phyloP scores from a whole-genome alignment of 2,888 invertebrate genomes.

The Homarus gammarus region DNA sequence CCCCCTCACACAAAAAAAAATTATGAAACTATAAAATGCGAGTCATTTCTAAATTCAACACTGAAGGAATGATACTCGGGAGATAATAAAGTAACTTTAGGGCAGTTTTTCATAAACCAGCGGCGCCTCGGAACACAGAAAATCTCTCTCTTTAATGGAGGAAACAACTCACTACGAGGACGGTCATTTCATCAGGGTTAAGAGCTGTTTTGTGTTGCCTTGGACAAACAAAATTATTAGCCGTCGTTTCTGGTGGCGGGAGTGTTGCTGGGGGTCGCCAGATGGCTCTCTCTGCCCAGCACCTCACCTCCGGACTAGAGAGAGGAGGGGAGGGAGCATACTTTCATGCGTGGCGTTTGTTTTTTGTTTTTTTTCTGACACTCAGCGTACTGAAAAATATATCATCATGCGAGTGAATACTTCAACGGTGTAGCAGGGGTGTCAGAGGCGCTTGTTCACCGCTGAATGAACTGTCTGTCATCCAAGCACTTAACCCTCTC shows the following conservation, averaged over 20 bases:
- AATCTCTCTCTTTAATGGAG: slow-evolving; percentile 39
- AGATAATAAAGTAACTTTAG: neutral
- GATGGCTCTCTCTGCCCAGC: slow-evolving; percentile 15
- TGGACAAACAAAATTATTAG: slow-evolving; percentile 45
- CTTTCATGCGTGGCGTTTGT: slow-evolving; percentile 19
- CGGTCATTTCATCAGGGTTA: slow-evolving; percentile 37
- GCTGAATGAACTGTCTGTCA: no score
- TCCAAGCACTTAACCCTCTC: no score
- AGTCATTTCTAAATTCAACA: no score
- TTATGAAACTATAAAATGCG: no score
- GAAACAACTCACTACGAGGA: neutral
- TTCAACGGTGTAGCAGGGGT: neutral
- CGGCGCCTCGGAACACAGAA: slow-evolving; percentile 14
- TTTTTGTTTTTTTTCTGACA: slow-evolving; percentile 24
- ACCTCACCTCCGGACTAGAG: neutral
- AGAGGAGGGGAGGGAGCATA: neutral
- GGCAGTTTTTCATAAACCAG: slow-evolving; percentile 2
- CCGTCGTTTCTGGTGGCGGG: neutral
- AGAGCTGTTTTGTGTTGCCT: slow-evolving; percentile 40
- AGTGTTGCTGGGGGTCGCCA: neutral
- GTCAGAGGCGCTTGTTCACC: neutral
- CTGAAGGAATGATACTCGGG: neutral
- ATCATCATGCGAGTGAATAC: slow-evolving; percentile 17
- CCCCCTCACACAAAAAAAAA: no score
- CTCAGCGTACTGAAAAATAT: slow-evolving; percentile 13